A percentile compares a stretch with the other conserved stretches of the same genome.
These are phyloP conservation scores for Aselliscus stoliczkanus DNA, from an alignment of 2,797 vertebrate genomes.

Conservation along the genomic window DNA sequence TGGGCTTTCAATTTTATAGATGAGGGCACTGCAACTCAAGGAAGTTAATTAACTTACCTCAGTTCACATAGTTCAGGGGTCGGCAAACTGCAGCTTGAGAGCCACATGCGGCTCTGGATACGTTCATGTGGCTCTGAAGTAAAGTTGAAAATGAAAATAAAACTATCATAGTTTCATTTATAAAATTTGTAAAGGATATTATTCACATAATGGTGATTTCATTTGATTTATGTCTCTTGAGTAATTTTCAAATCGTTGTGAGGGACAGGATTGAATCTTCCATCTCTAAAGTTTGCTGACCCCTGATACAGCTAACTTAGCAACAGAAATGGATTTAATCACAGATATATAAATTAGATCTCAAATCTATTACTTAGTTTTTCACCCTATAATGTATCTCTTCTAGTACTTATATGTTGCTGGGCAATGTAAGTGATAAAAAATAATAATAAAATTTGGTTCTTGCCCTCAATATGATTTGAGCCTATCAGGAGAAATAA, in stretches of 20 bases:
- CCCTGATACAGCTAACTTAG: background rate
- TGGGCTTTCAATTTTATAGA: background rate
- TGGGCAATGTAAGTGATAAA: background rate
- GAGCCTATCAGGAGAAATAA: background rate
- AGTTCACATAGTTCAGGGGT: background rate
- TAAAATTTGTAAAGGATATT: no score
- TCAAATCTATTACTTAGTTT: background rate
- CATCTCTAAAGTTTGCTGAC: no score
- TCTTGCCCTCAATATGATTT: background rate
- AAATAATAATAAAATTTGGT: slow-evolving; percentile 5
- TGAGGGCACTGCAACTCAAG: background rate
- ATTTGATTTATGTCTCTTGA: no score
- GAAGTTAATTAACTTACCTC: background rate
- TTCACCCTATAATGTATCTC: background rate
- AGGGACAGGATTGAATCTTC: no score
- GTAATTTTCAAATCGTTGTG: no score
- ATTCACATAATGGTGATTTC: no score
- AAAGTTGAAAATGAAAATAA: no score
- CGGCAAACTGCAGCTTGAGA: no score
- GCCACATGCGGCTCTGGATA: no score
- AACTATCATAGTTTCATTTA: no score
- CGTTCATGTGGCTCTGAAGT: no score
- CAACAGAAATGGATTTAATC: background rate
- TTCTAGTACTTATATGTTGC: background rate
- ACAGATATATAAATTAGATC: background rate